Evolutionary conservation across 1,140 invertebrate genomes (phyloP), one percentile per base, ranked within the genome.

Genomic region (Drosophila kohkoa): DNA sequence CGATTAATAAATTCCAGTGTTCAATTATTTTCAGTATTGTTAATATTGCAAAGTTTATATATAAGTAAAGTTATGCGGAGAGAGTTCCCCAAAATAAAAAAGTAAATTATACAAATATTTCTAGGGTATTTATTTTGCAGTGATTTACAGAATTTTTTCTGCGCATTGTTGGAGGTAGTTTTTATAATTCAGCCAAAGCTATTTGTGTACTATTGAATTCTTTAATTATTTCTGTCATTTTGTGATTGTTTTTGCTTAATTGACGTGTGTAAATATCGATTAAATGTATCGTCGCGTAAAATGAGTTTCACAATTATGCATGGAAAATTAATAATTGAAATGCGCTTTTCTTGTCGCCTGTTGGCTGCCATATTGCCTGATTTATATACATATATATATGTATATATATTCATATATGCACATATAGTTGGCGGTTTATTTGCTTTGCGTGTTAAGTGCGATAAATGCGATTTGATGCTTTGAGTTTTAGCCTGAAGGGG

Each of bases 401-500:
- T 43, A 46, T 59, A 15, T 13, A 11, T 62, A 52, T 62, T 35
- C 10, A 55, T 16, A 35, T 25, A 35, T n/a, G 20, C 20, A 25
- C 3, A 25, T 57, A 1, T 41, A 46, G 38, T 57, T 62, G 49
- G 41, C 43, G 57, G 70, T 49, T 69, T 86, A 81, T 85, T 86
- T 87, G 76, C 68, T 65, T 80, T 82, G 82, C 83, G 79, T 87
- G 82, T 75, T 82, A 82, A 80, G 69, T 82, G 79, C 79, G 82
- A 87, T 87, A 87, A 87, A 88, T 88, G 77, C 76, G 70, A 82
- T 87, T 88, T 79, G 76, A 87, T 87, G 83, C 71, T 59, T 55
- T 49, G 64, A 55, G 68, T 49, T 77, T 77, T 83, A 7, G 15
- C 63, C 45, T 5, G 8, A 1, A 13, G 48, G 54, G 66, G 73